These are phyloP conservation scores for Drosophila peninsularis DNA, from an alignment of 2,888 invertebrate species.

Conservation along the genomic window DNA sequence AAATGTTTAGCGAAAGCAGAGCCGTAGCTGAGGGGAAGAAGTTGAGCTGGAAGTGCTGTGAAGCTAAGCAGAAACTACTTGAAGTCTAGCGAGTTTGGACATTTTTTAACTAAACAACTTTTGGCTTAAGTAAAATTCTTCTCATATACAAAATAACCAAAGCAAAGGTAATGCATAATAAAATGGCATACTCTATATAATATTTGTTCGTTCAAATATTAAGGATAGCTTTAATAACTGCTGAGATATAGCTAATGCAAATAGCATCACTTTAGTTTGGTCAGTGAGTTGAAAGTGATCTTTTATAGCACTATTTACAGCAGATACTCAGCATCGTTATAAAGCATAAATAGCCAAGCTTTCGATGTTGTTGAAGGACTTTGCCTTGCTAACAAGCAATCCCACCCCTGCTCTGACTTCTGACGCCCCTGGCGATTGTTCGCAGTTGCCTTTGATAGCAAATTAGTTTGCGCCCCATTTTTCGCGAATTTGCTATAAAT, in stretches of 20 bases:
- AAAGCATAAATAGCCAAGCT: not conserved
- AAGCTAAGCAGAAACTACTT: too few species aligned
- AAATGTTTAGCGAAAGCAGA: slow-evolving; percentile 7
- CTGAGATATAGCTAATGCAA: not conserved
- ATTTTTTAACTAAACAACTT: not conserved
- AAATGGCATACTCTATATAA: not conserved
- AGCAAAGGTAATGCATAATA: too few species aligned
- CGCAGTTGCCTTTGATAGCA: slow-evolving; percentile 30
- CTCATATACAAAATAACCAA: too few species aligned
- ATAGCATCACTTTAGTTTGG: not conserved
- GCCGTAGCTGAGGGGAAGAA: not conserved
- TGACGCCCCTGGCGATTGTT: slow-evolving; percentile 29
- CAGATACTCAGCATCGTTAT: not conserved
- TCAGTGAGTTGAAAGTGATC: not conserved
- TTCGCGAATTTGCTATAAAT: slow-evolving; percentile 50
- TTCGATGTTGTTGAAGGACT: not conserved
- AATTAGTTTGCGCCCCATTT: slow-evolving; percentile 66
- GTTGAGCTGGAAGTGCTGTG: not conserved
- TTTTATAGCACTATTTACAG: not conserved
- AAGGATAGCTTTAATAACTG: not conserved
- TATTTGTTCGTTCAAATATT: not conserved
- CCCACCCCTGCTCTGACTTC: not conserved
- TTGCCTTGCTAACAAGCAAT: not conserved
- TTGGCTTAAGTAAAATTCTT: not conserved
- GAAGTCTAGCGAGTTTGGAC: too few species aligned